phyloP scores from a whole-genome alignment of 1,140 invertebrate species.

The Macrostomum lignano region DNA sequence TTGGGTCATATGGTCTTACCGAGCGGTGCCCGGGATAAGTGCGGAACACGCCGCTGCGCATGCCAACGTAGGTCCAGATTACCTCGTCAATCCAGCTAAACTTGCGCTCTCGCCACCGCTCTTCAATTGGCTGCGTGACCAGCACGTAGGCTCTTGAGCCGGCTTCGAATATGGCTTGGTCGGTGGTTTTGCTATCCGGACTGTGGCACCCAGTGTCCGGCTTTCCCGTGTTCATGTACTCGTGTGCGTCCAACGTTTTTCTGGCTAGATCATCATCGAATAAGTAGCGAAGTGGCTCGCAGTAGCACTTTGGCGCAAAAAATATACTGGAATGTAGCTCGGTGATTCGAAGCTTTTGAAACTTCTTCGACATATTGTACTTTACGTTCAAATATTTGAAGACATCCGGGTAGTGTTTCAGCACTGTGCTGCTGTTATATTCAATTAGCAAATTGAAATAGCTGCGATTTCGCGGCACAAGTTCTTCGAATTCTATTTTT shows the following conservation, averaged over 20 bases:
- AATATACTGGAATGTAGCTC: conserved; percentile 27
- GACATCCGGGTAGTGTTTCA: conserved; percentile 13
- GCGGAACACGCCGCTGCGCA: conserved; percentile 28
- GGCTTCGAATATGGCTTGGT: too few species aligned
- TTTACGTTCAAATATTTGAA: conserved; percentile 20
- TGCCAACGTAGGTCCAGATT: conserved; percentile 29
- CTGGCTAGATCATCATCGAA: conserved; percentile 26
- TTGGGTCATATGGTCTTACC: conserved; percentile 22
- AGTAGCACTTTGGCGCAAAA: conserved; percentile 24
- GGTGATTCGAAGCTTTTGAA: conserved; percentile 13
- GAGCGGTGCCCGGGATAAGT: conserved; percentile 29
- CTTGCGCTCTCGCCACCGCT: conserved; percentile 18
- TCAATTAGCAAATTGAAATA: conserved; percentile 27
- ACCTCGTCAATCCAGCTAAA: conserved; percentile 26
- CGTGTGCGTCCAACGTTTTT: conserved; percentile 27
- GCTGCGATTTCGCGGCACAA: too few species aligned
- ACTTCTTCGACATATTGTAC: conserved; percentile 19
- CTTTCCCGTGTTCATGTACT: conserved; percentile 19
- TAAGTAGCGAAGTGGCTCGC: conserved; percentile 27
- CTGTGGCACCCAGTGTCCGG: conserved; percentile 10
- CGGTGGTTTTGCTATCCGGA: conserved; percentile 17
- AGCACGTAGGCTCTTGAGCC: conserved; percentile 26
- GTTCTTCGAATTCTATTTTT: too few species aligned
- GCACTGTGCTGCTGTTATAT: conserved; percentile 16
- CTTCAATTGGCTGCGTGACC: conserved; percentile 27